Base-by-base conservation (phyloP, 53 echinoderm and acorn worm genomes). In the Pentamera pediparva region DNA sequence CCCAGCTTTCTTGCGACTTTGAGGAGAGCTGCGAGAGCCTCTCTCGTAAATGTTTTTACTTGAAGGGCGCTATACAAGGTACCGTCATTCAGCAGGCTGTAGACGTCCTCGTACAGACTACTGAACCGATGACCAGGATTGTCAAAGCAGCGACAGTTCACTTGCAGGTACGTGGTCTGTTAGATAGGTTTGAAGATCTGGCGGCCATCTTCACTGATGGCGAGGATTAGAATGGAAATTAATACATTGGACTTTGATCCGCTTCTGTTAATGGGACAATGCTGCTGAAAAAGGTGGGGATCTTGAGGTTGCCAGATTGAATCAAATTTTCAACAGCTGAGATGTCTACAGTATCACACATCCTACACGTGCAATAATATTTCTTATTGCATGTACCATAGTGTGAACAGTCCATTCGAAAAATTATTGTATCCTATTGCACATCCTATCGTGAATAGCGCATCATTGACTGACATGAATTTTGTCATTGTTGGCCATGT, bases 61-160 rank as follows among this genome's bases (percentile, higher is more conserved):
- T 96, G 27, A 91, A 96, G 78, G 83, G 78, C 56, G 72, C 79
- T 27, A 82, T 88, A 21, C 90, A 79, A 61, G 76, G 81, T 37
- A 85, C 88, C 32, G 36, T 96, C 47, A 55, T 85, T 2, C 81
- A 85, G 13, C 91, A 85, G 63, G 81, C 84, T 12, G 96, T 96
- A 7, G 91, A 91, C 52, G 85, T 74, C n/a, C 88, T 96, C 28
- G 74, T 86, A 13, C 85, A 91, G 70, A 96, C 96, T 4, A 84
- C 77, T 11, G 96, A 91, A 21, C 91, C 96, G 0, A 53, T 96
- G 62, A 90, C 85, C 56, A 78, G 91, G 49, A 61, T 96, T 38
- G 81, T 96, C n/a, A 96, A 91, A 49, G 87, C 91, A 10, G 74
- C 96, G 43, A 87, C 85, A 32, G 70, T 87, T 6, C 75, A 75